Evolutionary conservation across 2,113 vertebrate species (phyloP).

Genomic region (Callopanchax toddi): DNA sequence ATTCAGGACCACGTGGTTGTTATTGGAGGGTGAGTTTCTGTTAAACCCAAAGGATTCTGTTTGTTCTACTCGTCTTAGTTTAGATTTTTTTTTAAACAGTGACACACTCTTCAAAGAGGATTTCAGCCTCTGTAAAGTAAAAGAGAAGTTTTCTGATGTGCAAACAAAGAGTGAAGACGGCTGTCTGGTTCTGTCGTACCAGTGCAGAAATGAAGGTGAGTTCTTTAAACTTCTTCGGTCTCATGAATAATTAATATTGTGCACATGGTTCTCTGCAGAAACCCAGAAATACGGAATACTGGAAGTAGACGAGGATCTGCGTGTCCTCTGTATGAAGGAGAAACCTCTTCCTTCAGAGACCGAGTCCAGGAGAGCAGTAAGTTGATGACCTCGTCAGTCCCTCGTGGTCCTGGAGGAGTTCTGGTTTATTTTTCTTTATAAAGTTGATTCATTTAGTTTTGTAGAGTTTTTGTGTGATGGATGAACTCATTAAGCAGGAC

Average conservation of each 20-base stretch:
- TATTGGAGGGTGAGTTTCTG: constrained; percentile 78
- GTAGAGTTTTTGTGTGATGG: too few relatives aligned
- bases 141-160: constrained; percentile 62
- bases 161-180: constrained; percentile 57
- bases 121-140: constrained; percentile 77
- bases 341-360: constrained; percentile 80
- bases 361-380: constrained; percentile 78
- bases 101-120: constrained; percentile 85
- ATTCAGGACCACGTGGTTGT: constrained; percentile 78
- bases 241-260: not conserved
- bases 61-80: not conserved
- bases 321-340: constrained; percentile 77
- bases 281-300: constrained; percentile 83
- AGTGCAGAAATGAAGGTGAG: constrained; percentile 81
- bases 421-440: too few relatives aligned
- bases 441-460: too few relatives aligned
- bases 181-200: constrained; percentile 79
- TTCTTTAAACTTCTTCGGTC: not conserved
- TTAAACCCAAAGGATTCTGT: not conserved
- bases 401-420: too few relatives aligned
- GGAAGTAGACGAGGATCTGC: constrained; percentile 73
- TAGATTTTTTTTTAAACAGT: constrained; percentile 43
- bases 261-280: constrained; percentile 60
- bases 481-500: too few relatives aligned
- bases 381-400: constrained; percentile 20